A percentile compares a stretch with the other conserved stretches of the same genome.
Conservation (phyloP, 1,140 invertebrate species). For the Aphis craccivora region DNA sequence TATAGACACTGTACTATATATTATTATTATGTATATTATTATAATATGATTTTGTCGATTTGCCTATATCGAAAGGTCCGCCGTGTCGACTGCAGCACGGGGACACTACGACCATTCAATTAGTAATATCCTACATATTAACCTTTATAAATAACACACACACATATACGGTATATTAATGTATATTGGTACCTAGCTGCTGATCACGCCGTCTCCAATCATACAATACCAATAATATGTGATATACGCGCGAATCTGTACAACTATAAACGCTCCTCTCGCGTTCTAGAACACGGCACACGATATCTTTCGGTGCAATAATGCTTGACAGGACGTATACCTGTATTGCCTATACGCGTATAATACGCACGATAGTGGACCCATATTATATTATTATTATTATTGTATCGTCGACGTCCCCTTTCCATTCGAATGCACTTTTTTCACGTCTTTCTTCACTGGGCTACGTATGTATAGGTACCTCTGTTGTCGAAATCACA, state of each 20-base stretch:
- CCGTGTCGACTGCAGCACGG: background rate
- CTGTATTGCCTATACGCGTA: background rate
- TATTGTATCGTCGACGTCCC: background rate
- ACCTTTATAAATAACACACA: background rate
- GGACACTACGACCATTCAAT: background rate
- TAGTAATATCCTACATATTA: background rate
- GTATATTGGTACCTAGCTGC: background rate
- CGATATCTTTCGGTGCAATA: background rate
- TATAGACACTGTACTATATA: too few relatives aligned
- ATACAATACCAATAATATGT: background rate
- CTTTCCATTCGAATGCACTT: background rate
- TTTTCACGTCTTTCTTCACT: background rate
- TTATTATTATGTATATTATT: background rate
- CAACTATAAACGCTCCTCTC: background rate
- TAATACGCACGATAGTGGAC: background rate
- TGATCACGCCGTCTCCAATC: background rate
- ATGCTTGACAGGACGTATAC: background rate
- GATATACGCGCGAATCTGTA: background rate
- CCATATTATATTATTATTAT: background rate
- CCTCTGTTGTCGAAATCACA: background rate
- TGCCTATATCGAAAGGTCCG: conserved; percentile 3
- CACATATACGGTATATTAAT: too few relatives aligned
- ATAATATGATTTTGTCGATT: background rate
- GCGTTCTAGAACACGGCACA: background rate
- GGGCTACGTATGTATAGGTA: background rate